phyloP scores from a whole-genome alignment of 2,797 vertebrate genomes.

The Picus viridis region DNA sequence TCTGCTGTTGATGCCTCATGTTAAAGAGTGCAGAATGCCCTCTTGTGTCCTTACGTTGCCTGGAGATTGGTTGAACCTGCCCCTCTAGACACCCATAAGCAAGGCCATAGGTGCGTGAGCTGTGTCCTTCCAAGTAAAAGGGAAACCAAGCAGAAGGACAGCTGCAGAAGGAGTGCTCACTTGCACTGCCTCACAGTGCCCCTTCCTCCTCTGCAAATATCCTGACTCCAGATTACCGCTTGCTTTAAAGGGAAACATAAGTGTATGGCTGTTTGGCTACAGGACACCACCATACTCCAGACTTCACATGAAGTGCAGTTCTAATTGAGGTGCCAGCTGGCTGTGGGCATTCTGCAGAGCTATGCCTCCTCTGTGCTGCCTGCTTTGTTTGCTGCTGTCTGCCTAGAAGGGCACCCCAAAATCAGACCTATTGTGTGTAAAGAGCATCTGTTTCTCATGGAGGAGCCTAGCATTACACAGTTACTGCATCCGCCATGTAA shows the following conservation, averaged over 20 bases:
- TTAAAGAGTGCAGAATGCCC: neutral
- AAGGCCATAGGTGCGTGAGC: neutral
- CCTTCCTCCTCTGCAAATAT: neutral
- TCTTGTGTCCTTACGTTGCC: too few relatives aligned
- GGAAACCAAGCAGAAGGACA: too few relatives aligned
- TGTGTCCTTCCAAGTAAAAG: neutral
- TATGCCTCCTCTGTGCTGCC: neutral
- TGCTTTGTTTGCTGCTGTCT: neutral
- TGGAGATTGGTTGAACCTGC: too few relatives aligned
- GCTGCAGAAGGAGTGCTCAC: neutral
- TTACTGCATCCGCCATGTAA: neutral
- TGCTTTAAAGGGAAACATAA: neutral
- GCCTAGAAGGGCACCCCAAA: neutral
- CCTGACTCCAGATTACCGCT: neutral
- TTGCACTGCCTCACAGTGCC: neutral
- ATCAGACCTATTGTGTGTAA: neutral
- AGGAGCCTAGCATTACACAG: neutral
- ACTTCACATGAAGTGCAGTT: neutral
- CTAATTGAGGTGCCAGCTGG: rapidly evolving
- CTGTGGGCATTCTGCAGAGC: neutral
- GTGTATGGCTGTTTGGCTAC: too few relatives aligned
- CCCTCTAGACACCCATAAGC: neutral
- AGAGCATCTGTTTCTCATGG: neutral
- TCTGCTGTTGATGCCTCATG: neutral
- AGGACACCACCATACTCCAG: rapidly evolving